phyloP scores from a whole-genome alignment of 2,113 vertebrate species.

The Prunella fulvescens region DNA sequence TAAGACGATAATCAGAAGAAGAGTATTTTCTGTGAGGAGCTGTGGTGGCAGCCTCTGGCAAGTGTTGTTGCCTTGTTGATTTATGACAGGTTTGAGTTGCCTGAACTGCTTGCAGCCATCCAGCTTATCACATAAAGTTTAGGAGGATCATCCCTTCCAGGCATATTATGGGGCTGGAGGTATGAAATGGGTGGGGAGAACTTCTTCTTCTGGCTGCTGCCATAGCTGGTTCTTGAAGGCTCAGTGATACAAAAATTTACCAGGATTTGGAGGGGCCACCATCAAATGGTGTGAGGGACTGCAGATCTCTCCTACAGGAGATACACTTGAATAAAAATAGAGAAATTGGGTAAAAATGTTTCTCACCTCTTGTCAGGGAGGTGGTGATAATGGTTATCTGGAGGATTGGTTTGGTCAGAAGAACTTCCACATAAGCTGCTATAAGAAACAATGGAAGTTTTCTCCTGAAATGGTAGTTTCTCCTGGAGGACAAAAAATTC shows the following conservation, averaged over 20 bases:
- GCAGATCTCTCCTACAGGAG: background rate
- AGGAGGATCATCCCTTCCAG: background rate
- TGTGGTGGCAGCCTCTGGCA: background rate
- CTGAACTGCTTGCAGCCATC: background rate
- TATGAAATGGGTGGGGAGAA: background rate
- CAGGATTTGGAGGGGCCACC: background rate
- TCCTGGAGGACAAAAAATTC: background rate
- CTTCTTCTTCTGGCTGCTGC: background rate
- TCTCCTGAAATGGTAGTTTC: background rate
- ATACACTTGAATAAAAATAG: background rate
- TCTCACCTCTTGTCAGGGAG: background rate
- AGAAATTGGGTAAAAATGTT: background rate
- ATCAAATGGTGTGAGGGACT: background rate
- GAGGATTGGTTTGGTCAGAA: background rate
- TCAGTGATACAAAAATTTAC: background rate
- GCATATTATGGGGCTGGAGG: background rate
- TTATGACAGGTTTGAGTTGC: background rate
- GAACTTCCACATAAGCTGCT: background rate
- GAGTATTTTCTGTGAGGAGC: background rate
- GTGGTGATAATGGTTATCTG: background rate
- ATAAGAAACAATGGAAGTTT: background rate
- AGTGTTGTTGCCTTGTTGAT: conserved; percentile 4
- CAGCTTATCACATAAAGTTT: background rate
- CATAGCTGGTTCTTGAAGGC: background rate
- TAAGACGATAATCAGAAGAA: background rate